A percentile compares a stretch with the other conserved stretches of the same genome.
phyloP scores from a whole-genome alignment of 2,888 invertebrate genomes.

The Andrena hattorfiana region DNA sequence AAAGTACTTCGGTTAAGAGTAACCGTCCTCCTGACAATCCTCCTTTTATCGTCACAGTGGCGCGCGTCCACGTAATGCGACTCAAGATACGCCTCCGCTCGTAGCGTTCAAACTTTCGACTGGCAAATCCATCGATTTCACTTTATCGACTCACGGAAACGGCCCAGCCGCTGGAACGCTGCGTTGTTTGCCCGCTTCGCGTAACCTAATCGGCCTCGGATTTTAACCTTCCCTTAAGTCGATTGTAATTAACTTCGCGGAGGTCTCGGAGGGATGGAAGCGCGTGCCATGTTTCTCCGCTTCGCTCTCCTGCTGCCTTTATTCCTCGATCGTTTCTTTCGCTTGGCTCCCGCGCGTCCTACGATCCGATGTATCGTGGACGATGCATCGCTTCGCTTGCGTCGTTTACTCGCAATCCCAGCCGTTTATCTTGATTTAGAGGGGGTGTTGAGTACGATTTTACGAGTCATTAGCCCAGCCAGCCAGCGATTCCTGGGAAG shows the following conservation, averaged over 20 bases:
- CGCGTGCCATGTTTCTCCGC: too few species aligned
- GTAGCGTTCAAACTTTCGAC: not conserved
- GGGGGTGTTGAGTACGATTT: not conserved
- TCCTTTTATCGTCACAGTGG: conserved; percentile 11
- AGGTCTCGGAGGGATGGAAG: too few species aligned
- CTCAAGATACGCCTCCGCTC: conserved; percentile 3
- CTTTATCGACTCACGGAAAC: not conserved
- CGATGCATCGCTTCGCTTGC: too few species aligned
- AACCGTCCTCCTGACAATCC: conserved; percentile 20
- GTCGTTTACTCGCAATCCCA: not conserved
- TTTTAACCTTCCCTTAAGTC: conserved; percentile 9
- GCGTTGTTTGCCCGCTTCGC: not conserved
- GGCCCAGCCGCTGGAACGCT: not conserved
- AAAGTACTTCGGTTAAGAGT: conserved; percentile 42
- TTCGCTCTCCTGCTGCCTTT: too few species aligned
- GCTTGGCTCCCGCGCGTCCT: too few species aligned
- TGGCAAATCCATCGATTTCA: not conserved
- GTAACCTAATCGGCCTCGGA: conserved; percentile 1
- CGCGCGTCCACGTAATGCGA: not conserved
- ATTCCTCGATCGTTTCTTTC: too few species aligned
- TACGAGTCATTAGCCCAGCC: conserved; percentile 6
- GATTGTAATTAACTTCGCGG: not conserved
- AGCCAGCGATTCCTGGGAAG: not conserved
- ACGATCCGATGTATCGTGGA: too few species aligned
- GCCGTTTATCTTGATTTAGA: conserved; percentile 1